Conservation (phyloP, 2,113 vertebrate genomes). For the Hemibagrus wyckioides region DNA sequence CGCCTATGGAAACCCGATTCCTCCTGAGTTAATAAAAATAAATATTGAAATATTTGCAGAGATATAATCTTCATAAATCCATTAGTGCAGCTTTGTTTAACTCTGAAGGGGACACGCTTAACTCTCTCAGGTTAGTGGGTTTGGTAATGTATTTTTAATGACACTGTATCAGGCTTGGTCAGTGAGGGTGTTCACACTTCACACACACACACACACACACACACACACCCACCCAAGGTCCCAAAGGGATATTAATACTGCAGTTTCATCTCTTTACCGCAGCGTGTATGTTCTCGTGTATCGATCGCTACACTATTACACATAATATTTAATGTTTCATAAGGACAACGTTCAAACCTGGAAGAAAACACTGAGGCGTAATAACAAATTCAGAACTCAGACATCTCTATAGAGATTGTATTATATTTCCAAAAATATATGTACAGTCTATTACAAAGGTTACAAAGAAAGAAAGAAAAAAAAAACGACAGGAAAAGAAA, state of each 20-base stretch:
- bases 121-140: slow-evolving; percentile 49
- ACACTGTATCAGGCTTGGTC: slow-evolving; percentile 45
- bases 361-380: slow-evolving; percentile 16
- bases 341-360: background rate
- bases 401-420: slow-evolving; percentile 84
- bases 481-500: slow-evolving; percentile 81
- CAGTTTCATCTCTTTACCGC: slow-evolving; percentile 19
- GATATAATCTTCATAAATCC: slow-evolving; percentile 61
- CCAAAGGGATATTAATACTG: slow-evolving; percentile 11
- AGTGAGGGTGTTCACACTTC: slow-evolving; percentile 14
- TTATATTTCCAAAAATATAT: slow-evolving; percentile 99
- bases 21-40: slow-evolving; percentile 61
- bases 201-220: slow-evolving; percentile 18
- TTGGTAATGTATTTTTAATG: slow-evolving; percentile 62
- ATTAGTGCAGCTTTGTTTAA: slow-evolving; percentile 58
- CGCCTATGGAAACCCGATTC: slow-evolving; percentile 45
- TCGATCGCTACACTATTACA: slow-evolving; percentile 7
- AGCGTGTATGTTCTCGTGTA: background rate
- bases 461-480: slow-evolving; percentile 92
- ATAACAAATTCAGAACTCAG: slow-evolving; percentile 35
- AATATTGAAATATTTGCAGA: slow-evolving; percentile 62
- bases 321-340: background rate
- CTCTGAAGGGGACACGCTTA: slow-evolving; percentile 55
- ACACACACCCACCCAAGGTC: background rate
- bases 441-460: slow-evolving; percentile 99